Conservation (phyloP, 1,140 invertebrate genomes). For the Camponotus floridanus region DNA sequence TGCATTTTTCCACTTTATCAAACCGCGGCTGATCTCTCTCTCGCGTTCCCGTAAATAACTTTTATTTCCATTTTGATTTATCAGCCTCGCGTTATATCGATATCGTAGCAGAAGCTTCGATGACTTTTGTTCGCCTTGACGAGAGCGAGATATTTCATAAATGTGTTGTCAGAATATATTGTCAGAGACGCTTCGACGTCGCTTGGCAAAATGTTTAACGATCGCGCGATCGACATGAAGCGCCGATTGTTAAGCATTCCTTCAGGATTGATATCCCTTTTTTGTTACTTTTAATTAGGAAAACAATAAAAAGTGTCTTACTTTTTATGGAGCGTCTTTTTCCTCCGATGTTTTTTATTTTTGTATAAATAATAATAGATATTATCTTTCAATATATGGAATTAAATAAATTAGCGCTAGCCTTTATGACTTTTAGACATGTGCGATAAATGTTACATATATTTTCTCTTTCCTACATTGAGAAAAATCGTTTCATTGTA, state of each 20-base stretch:
- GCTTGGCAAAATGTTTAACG: constrained; percentile 49
- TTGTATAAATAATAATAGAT: background rate
- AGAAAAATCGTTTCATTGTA: too few relatives aligned
- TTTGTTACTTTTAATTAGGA: background rate
- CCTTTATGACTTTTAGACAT: background rate
- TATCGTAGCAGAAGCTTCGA: constrained; percentile 41
- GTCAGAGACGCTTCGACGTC: background rate
- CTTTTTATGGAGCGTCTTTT: background rate
- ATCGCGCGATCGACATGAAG: constrained; percentile 1
- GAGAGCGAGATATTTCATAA: constrained; percentile 58
- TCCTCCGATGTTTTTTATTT: background rate
- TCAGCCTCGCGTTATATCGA: constrained; percentile 30
- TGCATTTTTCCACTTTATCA: constrained; percentile 77
- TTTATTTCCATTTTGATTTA: constrained; percentile 73
- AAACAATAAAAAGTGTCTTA: background rate
- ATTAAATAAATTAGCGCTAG: constrained; percentile 1
- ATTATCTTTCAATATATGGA: background rate
- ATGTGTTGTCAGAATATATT: too few relatives aligned
- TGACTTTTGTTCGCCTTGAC: constrained; percentile 68
- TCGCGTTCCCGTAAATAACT: constrained; percentile 68
- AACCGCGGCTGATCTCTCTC: constrained; percentile 61
- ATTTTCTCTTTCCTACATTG: background rate
- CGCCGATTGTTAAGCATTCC: background rate
- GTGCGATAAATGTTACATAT: background rate
- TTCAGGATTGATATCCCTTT: constrained; percentile 5